phyloP scores from a whole-genome alignment of 2,113 vertebrate genomes.

The Psilopsiagon aymara region DNA sequence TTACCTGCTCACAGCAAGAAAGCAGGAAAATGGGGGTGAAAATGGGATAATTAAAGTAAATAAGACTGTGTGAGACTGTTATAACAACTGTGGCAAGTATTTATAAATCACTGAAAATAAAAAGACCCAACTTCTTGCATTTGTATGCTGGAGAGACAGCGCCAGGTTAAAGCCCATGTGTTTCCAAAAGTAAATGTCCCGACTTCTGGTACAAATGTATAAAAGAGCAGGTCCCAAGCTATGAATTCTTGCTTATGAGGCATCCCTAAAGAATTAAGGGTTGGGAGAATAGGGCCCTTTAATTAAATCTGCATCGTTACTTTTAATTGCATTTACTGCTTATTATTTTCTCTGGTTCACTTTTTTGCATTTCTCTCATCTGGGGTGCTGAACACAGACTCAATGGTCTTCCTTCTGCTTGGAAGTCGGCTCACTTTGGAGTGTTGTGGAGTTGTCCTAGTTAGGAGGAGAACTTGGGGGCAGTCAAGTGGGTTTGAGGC shows the following conservation, averaged over 20 bases:
- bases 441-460: not conserved
- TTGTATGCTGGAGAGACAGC: not conserved
- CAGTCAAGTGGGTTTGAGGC: not conserved
- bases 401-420: not conserved
- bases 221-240: conserved; percentile 43
- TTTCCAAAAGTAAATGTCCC: not conserved
- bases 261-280: conserved; percentile 64
- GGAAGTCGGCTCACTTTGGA: not conserved
- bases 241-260: conserved; percentile 56
- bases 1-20: conserved; percentile 5
- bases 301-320: conserved; percentile 62
- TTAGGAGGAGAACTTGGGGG: not conserved
- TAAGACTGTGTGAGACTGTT: not conserved
- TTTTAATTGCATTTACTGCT: conserved; percentile 64
- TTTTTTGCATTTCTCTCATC: conserved; percentile 70
- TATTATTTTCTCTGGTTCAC: conserved; percentile 46
- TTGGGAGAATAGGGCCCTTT: conserved; percentile 59
- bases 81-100: not conserved
- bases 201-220: not conserved
- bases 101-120: conserved; percentile 12
- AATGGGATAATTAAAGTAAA: conserved; percentile 29
- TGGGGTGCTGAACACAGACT: not conserved
- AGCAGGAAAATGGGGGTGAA: conserved; percentile 5
- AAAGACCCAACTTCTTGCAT: not conserved
- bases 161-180: not conserved